These are phyloP conservation scores for Trididemnum clinides DNA, from an alignment of 23 tunicate species.

Conservation along the genomic window DNA sequence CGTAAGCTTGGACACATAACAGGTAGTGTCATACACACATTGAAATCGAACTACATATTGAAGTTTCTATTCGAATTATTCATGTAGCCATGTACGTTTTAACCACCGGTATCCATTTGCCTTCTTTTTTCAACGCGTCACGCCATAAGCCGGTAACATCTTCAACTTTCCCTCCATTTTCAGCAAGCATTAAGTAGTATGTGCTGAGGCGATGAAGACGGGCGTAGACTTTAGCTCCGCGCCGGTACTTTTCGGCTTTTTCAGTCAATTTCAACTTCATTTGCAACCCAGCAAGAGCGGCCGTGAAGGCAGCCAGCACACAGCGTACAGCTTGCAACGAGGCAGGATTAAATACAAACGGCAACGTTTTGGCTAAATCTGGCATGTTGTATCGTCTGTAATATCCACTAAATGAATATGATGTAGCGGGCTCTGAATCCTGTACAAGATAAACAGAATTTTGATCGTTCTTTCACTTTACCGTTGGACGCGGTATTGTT, in stretches of 20 bases:
- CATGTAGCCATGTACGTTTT: conserved; percentile 74
- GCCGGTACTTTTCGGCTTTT: conserved; percentile 80
- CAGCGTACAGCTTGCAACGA: conserved; percentile 64
- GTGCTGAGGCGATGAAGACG: conserved; percentile 60
- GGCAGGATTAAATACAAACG: conserved; percentile 13
- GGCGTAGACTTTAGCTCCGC: conserved; percentile 90
- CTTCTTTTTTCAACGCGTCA: conserved; percentile 89
- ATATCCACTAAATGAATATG: background rate
- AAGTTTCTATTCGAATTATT: background rate
- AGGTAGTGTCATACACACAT: too few species aligned
- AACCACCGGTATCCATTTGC: conserved; percentile 71
- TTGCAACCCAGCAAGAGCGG: conserved; percentile 76
- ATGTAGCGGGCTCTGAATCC: background rate
- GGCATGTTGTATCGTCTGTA: conserved; percentile 5
- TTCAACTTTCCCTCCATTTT: conserved; percentile 85
- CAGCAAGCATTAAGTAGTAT: conserved; percentile 78
- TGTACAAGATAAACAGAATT: background rate
- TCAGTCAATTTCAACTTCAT: conserved; percentile 77
- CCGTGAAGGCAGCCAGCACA: conserved; percentile 64
- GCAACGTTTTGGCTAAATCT: background rate
- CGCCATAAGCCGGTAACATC: conserved; percentile 85
- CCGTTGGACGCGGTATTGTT: too few species aligned
- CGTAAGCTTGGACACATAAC: background rate
- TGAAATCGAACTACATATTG: background rate
- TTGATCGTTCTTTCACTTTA: background rate